Evolutionary conservation across 2,113 vertebrate genomes (phyloP), one percentile per base, ranked within the genome.

Genomic region (Heterotilapia buettikoferi): DNA sequence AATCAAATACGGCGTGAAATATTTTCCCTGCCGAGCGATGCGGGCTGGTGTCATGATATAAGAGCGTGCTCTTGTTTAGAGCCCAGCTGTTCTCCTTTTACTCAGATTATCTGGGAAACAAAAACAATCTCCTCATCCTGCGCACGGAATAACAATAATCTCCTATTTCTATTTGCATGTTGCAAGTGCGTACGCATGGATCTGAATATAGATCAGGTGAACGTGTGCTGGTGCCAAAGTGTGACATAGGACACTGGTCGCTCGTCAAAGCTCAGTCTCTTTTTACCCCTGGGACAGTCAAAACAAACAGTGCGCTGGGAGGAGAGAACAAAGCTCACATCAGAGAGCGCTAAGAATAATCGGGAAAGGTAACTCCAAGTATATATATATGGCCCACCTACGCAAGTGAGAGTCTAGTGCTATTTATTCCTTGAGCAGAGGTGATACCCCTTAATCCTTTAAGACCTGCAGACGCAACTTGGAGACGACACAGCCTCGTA

Each of bases 361-460:
- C 56, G 5, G 66, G 36, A 85, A 86, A 33, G 40, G 29, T 36
- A 76, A 18, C 85, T 47, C 5, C 5, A 43, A n/a, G 76, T 84
- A 3, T 88, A 90, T 87, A 88, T 89, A 24, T 89, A 87, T 59
- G 33, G 89, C 50, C n/a, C 14, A 85, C 90, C 93, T 95, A 94
- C 92, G 93, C 94, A 96, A 90, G 91, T 92, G 1, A 83, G 76
- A 88, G 79, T 89, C 87, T 83, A 4, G 18, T 36, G 43, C 89
- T 88, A 93, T 90, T 94, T 94, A 93, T 93, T 92, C 18, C 53
- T n/a, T 26, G 5, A 31, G 21, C 13, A 16, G 83, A 3, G 26
- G 26, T 85, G 88, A 86, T 59, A 40, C 45, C 19, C 5, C 9
- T 0, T 95, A 95, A 95, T 92, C 94, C 87, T 84, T 88, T 95